Base-by-base conservation (phyloP, 1,140 invertebrate species). In the Oscheius sp. region DNA sequence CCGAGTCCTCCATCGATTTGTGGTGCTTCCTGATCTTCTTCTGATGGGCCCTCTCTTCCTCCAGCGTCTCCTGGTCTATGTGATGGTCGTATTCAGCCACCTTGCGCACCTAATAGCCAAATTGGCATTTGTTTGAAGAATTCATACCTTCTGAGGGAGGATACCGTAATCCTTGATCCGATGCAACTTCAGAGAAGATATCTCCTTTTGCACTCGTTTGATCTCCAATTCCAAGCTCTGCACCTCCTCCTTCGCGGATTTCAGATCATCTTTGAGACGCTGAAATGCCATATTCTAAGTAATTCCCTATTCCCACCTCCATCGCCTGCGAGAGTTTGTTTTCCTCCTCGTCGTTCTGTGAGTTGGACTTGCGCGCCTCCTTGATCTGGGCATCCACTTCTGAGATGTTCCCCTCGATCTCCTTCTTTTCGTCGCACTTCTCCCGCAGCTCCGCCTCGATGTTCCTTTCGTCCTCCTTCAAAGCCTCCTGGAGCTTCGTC, bases 11-110 rank as follows among this genome's bases (percentile, higher is more conserved):
- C 58, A 88, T 83, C 34, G 86, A 85, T 49, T 85, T 88, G 79
- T 91, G 87, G 7, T 87, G 85, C 75, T 88, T 88, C 66, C 90
- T 88, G 1, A 85, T 80, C 20, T 85, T 87, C 7, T 55, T 55
- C 49, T 55, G 49, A 55, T 55, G 49, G 15, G 49, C 49, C 23
- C 23, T 7, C 23, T 55, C 49, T 23, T 55, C 49, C 7, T 7
- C 49, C 49, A 55, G 49, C 7, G 49, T 55, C 23, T 55, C 49
- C 28, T 55, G 15, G 49, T 55, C 49, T 20, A 55, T 55, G 7
- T 20, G 15, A 23, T 55, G 49, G 49, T 55, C 49, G 28, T 55
- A 23, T 55, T 55, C 15, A 4, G 49, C 49, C 49, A 26, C 15
- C 23, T 55, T 55, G 7, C 49, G 7, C 15, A 55, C 28, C 49